phyloP scores from a whole-genome alignment of 2,113 vertebrate species.

The Strix uralensis region DNA sequence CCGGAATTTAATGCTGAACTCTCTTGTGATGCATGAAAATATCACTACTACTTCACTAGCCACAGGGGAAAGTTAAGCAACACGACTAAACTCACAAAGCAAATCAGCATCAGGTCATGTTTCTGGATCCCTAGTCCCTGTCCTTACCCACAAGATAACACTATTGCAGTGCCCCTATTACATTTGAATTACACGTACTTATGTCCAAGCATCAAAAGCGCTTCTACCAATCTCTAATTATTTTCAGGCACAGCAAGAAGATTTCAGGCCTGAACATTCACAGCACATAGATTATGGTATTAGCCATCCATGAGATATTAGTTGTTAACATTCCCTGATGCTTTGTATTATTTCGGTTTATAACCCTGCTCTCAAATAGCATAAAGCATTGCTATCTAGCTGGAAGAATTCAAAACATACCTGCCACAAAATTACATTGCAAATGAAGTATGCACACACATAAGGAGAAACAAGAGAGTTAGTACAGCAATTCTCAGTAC shows the following conservation, averaged over 20 bases:
- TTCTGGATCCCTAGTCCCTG: not conserved
- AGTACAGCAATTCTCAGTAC: not conserved
- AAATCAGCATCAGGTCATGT: not conserved
- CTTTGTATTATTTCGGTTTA: not conserved
- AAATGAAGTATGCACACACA: not conserved
- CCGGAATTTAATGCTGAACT: not conserved
- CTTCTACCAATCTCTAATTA: not conserved
- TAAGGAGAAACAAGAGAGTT: not conserved
- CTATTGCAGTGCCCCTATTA: not conserved
- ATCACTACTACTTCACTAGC: not conserved
- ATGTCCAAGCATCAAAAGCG: not conserved
- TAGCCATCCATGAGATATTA: not conserved
- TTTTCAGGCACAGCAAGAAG: not conserved
- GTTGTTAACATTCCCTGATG: not conserved
- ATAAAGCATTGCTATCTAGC: not conserved
- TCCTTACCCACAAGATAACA: not conserved
- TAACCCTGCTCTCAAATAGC: not conserved
- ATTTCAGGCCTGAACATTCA: not conserved
- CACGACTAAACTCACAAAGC: not conserved
- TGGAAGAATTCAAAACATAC: not conserved
- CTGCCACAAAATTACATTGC: not conserved
- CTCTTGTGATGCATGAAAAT: not conserved
- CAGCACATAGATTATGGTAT: not conserved
- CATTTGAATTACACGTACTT: not conserved
- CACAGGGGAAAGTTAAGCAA: conserved; percentile 13